Conservation (phyloP, 2,797 vertebrate genomes). For the Lepus oiostolus region DNA sequence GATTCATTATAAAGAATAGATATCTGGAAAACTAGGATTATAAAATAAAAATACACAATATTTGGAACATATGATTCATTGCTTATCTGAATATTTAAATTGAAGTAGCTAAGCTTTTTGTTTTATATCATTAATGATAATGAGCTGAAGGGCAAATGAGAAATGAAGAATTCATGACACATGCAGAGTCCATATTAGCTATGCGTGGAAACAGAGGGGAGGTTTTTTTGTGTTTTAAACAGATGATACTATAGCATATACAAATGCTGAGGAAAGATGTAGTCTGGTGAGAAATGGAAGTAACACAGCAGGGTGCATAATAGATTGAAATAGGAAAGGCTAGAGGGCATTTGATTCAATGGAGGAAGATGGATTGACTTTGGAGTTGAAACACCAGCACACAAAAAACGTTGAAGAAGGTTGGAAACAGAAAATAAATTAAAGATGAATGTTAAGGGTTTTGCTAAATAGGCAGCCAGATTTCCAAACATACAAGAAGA, state of each 20-base stretch:
- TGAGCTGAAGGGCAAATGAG: not conserved
- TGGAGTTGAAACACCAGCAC: not conserved
- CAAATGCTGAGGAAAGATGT: not conserved
- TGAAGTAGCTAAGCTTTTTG: not conserved
- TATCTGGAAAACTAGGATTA: not conserved
- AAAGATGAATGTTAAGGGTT: not conserved
- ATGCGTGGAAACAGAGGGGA: not conserved
- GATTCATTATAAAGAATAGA: not conserved
- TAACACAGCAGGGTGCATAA: not conserved
- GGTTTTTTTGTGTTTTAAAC: not conserved
- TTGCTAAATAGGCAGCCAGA: not conserved
- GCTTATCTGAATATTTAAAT: not conserved
- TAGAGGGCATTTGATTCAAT: not conserved
- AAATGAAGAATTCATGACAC: not conserved
- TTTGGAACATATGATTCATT: not conserved
- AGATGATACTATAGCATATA: accelerated
- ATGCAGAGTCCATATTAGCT: not conserved
- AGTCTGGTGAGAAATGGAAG: not conserved
- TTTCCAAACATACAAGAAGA: not conserved
- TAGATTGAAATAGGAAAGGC: not conserved
- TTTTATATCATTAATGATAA: not conserved
- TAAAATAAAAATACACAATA: not conserved
- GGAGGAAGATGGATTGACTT: slow-evolving; percentile 1
- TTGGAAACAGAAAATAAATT: not conserved
- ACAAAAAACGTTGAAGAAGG: not conserved